Evolutionary conservation across 2,888 invertebrate genomes (phyloP).

Genomic region (Baronia brevicornis): DNA sequence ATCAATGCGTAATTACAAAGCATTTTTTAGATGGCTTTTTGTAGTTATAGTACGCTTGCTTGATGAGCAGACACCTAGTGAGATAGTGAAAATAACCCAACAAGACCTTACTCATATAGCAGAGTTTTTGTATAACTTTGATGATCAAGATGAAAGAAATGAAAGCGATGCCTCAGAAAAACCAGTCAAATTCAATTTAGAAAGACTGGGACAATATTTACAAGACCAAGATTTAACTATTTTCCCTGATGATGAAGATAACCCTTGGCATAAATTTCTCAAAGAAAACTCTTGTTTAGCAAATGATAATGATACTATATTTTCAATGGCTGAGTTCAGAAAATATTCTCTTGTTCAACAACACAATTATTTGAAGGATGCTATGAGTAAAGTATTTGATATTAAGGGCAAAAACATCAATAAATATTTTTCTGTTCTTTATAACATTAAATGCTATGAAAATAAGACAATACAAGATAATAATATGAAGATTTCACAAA

Average conservation of each 20-base stretch:
- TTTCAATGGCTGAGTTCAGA: constrained; percentile 83
- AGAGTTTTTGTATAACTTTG: constrained; percentile 91
- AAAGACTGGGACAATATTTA: constrained; percentile 93
- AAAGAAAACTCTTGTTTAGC: constrained; percentile 82
- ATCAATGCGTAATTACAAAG: constrained; percentile 93
- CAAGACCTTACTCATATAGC: constrained; percentile 94
- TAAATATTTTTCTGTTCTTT: constrained; percentile 75
- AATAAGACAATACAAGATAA: constrained; percentile 31
- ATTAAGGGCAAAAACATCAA: constrained; percentile 79
- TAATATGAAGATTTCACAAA: constrained; percentile 62
- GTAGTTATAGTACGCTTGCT: constrained; percentile 88
- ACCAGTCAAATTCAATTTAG: constrained; percentile 84
- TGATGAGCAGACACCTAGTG: constrained; percentile 88
- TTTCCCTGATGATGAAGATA: constrained; percentile 81
- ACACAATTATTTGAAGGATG: constrained; percentile 80
- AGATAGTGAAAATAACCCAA: constrained; percentile 89
- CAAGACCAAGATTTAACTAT: constrained; percentile 83
- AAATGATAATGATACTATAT: constrained; percentile 80
- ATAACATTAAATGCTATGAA: constrained; percentile 69
- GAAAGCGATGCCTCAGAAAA: constrained; percentile 48
- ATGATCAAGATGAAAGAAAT: constrained; percentile 58
- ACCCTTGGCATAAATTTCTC: constrained; percentile 86
- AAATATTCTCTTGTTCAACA: constrained; percentile 89
- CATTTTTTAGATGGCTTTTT: constrained; percentile 94
- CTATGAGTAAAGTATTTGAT: constrained; percentile 81